phyloP scores from a whole-genome alignment of 92 coral and sea anemone species.

The Palythoa grandis region DNA sequence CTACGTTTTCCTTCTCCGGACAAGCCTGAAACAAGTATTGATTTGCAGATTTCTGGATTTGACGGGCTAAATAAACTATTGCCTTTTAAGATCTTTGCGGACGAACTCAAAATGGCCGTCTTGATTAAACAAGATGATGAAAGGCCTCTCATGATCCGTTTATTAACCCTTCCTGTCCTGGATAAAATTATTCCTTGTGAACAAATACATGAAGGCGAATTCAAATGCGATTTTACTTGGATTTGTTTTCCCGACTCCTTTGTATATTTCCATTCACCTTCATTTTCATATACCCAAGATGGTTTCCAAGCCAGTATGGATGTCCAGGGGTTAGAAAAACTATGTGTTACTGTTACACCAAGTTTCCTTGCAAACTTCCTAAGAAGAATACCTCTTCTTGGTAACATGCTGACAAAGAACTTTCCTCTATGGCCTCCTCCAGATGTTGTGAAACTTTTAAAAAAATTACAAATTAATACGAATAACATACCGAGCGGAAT shows the following conservation, averaged over 20 bases:
- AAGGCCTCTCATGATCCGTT: constrained; percentile 16
- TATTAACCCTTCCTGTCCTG: constrained; percentile 50
- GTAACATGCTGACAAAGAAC: constrained; percentile 30
- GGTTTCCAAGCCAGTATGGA: constrained; percentile 56
- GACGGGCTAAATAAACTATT: constrained; percentile 54
- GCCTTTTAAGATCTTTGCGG: constrained; percentile 60
- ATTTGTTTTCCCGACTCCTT: constrained; percentile 60
- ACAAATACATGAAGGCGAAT: constrained; percentile 25
- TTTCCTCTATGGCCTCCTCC: constrained; percentile 74
- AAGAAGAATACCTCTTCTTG: constrained; percentile 54
- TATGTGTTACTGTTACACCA: constrained; percentile 56
- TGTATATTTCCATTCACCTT: constrained; percentile 52
- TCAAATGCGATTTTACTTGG: constrained; percentile 71
- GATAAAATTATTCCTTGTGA: constrained; percentile 58
- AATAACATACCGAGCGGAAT: constrained; percentile 65
- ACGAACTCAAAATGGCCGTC: constrained; percentile 48
- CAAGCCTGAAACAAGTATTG: constrained; percentile 42
- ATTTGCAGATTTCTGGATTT: constrained; percentile 54
- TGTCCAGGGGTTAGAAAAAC: constrained; percentile 57
- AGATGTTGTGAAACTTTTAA: constrained; percentile 40
- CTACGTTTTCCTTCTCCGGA: constrained; percentile 15
- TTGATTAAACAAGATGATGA: constrained; percentile 29
- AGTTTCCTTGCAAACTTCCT: constrained; percentile 49
- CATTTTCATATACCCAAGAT: constrained; percentile 55
- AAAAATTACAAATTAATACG: constrained; percentile 45